Evolutionary conservation across 92 coral and sea anemone genomes (phyloP).

Genomic region (Bergia sp.): DNA sequence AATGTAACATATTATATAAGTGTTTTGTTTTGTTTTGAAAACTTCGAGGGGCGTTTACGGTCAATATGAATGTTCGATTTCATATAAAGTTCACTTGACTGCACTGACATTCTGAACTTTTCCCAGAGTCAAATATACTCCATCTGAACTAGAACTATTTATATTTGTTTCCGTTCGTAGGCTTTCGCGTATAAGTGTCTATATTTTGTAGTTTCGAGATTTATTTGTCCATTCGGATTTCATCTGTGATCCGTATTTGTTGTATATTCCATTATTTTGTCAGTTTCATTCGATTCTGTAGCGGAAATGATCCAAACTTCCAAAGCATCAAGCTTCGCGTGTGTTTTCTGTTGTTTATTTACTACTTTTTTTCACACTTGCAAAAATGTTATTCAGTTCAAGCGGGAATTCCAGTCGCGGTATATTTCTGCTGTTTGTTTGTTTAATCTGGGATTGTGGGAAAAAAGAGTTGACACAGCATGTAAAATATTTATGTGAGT

Average conservation of each 20-base stretch:
- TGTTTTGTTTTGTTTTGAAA: neutral
- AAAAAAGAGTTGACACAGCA: neutral
- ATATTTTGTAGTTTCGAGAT: neutral
- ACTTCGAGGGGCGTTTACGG: conserved; percentile 20
- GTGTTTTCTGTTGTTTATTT: conserved; percentile 13
- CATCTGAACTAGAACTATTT: neutral
- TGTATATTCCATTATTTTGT: neutral
- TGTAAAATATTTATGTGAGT: neutral
- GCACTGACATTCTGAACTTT: neutral
- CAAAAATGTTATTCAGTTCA: neutral
- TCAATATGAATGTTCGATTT: neutral
- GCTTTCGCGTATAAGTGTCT: neutral
- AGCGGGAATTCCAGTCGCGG: neutral
- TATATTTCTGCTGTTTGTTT: neutral
- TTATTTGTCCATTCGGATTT: neutral
- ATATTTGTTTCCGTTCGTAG: neutral
- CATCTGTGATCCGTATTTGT: neutral
- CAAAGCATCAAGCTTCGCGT: neutral
- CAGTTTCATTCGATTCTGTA: neutral
- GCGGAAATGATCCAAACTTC: neutral
- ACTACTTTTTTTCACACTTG: neutral
- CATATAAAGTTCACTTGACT: neutral
- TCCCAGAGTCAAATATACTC: neutral
- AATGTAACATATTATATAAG: neutral
- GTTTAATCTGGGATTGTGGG: neutral